phyloP scores from a whole-genome alignment of 2,888 invertebrate species.

The Glyphotaelius pellucidus region DNA sequence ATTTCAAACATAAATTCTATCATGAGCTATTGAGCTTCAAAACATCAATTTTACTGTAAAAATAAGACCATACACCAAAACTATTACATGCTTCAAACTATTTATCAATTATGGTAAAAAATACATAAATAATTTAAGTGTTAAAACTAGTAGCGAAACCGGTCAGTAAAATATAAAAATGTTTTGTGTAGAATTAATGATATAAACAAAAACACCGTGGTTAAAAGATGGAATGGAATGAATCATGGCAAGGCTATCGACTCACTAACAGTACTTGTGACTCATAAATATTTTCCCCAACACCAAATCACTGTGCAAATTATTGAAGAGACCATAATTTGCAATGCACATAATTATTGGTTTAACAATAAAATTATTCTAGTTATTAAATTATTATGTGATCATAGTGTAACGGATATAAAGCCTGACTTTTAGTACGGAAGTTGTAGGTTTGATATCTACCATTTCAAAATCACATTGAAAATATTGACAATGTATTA shows the following conservation, averaged over 20 bases:
- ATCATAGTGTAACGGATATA: not conserved
- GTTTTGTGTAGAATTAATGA: not conserved
- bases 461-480: not conserved
- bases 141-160: not conserved
- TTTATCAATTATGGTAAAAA: not conserved
- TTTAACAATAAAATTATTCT: not conserved
- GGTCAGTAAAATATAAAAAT: not conserved
- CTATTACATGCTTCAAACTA: not conserved
- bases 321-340: not conserved
- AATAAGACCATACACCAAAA: not conserved
- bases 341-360: not conserved
- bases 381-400: not conserved
- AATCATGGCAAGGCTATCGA: not conserved
- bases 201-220: not conserved
- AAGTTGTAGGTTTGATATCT: not conserved
- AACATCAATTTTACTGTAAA: not conserved
- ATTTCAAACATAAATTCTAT: not conserved
- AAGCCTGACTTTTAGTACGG: not conserved
- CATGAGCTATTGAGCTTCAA: not conserved
- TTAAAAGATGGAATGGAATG: not conserved
- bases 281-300: not conserved
- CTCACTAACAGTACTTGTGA: not conserved
- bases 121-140: not conserved
- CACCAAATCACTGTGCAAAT: slow-evolving; percentile 35
- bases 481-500: not conserved